These are phyloP conservation scores for Dolichopus griseipennis DNA, from an alignment of 2,888 invertebrate species.

Conservation along the genomic window DNA sequence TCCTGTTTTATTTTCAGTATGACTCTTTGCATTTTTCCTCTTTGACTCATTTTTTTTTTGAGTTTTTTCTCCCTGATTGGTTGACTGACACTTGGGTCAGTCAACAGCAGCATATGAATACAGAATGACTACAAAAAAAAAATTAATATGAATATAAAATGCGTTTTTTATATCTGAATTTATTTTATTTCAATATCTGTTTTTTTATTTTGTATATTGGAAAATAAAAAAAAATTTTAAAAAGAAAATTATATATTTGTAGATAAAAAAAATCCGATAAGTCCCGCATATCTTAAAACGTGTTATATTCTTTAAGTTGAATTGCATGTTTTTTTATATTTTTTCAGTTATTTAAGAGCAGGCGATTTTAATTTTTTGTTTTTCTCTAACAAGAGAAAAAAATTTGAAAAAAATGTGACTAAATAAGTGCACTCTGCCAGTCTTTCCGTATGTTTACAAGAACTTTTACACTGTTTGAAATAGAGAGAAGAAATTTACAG, in stretches of 20 bases:
- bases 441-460: too few relatives aligned
- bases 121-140: too few relatives aligned
- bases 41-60: background rate
- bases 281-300: slow-evolving; percentile 3
- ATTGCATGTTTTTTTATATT: background rate
- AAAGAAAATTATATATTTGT: background rate
- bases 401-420: too few relatives aligned
- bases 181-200: background rate
- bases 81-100: slow-evolving; percentile 4
- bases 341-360: too few relatives aligned
- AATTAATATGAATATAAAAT: too few relatives aligned
- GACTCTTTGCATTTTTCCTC: background rate
- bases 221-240: too few relatives aligned
- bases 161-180: too few relatives aligned
- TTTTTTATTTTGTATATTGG: background rate
- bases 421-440: too few relatives aligned
- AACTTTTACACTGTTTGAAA: too few relatives aligned
- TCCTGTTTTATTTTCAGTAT: background rate
- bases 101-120: background rate
- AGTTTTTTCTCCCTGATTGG: background rate
- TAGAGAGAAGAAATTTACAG: too few relatives aligned
- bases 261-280: background rate
- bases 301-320: background rate
- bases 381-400: too few relatives aligned
- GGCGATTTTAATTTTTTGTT: too few relatives aligned